Evolutionary conservation across 2,113 vertebrate species (phyloP).

Genomic region (Theristicus caerulescens): DNA sequence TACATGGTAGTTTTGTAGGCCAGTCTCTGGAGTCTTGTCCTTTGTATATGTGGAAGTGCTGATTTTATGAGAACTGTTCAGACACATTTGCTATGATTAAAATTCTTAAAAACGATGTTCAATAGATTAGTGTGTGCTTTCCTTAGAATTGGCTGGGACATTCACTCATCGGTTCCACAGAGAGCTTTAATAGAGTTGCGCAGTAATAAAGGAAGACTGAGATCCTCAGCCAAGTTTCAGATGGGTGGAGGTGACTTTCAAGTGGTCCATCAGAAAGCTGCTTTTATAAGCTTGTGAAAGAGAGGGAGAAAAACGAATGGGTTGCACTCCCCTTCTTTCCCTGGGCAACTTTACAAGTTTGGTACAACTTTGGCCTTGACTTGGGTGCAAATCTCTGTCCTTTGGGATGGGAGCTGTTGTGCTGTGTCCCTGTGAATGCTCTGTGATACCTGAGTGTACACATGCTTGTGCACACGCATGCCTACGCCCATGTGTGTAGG

Average conservation of each 20-base stretch:
- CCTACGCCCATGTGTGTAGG: rapidly evolving
- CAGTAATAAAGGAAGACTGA: constrained; percentile 34
- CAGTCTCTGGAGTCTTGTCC: constrained; percentile 50
- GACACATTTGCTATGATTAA: constrained; percentile 74
- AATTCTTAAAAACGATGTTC: constrained; percentile 69
- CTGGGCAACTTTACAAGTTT: not conserved
- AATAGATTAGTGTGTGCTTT: constrained; percentile 13
- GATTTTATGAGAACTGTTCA: constrained; percentile 70
- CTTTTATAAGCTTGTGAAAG: not conserved
- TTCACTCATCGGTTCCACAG: constrained; percentile 4
- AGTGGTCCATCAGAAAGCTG: not conserved
- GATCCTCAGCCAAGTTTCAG: constrained; percentile 32
- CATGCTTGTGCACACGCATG: not conserved
- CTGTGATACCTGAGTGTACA: not conserved
- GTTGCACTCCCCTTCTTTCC: not conserved
- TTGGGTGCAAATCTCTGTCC: not conserved
- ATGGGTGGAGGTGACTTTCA: constrained; percentile 58
- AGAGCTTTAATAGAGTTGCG: constrained; percentile 40
- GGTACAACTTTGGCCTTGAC: not conserved
- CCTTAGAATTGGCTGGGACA: not conserved
- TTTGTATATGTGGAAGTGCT: constrained; percentile 63
- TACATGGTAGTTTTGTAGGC: constrained; percentile 66
- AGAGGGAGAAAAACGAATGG: not conserved
- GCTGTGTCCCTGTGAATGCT: not conserved
- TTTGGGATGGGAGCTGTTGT: not conserved